Evolutionary conservation across 2,888 invertebrate genomes (phyloP).

Genomic region (Apamea epomidion): DNA sequence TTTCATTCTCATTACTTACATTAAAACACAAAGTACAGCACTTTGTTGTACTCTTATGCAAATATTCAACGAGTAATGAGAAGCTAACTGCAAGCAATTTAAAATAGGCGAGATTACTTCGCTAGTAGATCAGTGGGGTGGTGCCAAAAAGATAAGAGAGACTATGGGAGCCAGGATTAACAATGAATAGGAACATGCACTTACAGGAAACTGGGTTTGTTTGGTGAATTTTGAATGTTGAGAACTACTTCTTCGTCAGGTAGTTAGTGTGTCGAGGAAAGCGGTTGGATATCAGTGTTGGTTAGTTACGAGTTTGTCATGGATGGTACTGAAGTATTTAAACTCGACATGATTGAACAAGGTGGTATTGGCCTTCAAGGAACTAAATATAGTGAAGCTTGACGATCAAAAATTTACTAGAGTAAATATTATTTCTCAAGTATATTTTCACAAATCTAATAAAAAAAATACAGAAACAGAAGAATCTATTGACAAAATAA

Average conservation of each 20-base stretch:
- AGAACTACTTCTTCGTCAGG: conserved; percentile 42
- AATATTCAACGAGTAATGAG: conserved; percentile 84
- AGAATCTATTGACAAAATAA: conserved; percentile 5
- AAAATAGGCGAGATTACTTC: conserved; percentile 76
- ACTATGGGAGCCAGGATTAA: conserved; percentile 77
- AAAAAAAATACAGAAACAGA: conserved; percentile 5
- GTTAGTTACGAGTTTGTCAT: not conserved
- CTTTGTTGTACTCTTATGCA: conserved; percentile 78
- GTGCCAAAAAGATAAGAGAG: conserved; percentile 86
- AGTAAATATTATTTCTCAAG: not conserved
- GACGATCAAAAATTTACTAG: not conserved
- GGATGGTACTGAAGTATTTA: not conserved
- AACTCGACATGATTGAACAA: not conserved
- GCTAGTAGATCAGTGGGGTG: conserved; percentile 76
- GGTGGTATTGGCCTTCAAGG: not conserved
- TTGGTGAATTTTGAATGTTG: conserved; percentile 75
- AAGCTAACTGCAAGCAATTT: conserved; percentile 85
- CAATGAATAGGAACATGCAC: conserved; percentile 86
- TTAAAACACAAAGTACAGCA: conserved; percentile 44
- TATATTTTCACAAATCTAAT: not conserved
- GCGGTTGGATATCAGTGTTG: not conserved
- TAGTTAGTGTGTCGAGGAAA: not conserved
- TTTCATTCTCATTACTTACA: conserved; percentile 51
- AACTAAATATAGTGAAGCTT: not conserved
- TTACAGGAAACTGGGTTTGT: conserved; percentile 79